phyloP scores from a whole-genome alignment of 2,888 invertebrate species.

The Phyllotreta cruciferae region DNA sequence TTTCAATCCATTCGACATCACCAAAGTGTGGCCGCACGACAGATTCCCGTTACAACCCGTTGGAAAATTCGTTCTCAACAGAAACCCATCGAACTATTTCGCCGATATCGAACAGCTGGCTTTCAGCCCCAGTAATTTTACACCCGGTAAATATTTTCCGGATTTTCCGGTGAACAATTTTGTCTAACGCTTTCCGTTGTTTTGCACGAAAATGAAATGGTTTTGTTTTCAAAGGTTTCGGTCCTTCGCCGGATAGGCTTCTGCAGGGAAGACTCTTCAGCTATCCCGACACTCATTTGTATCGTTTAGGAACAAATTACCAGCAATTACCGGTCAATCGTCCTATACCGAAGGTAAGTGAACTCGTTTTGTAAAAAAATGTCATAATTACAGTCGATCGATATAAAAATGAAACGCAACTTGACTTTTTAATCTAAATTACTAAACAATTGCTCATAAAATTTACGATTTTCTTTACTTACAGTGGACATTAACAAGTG shows the following conservation, averaged over 20 bases:
- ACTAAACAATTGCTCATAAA: too few relatives aligned
- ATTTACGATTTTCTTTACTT: too few relatives aligned
- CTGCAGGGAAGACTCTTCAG: slow-evolving; percentile 83
- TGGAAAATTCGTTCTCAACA: slow-evolving; percentile 81
- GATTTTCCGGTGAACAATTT: background rate
- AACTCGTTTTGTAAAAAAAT: background rate
- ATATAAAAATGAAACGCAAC: background rate
- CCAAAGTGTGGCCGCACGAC: slow-evolving; percentile 77
- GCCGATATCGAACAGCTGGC: slow-evolving; percentile 91
- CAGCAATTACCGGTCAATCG: slow-evolving; percentile 93
- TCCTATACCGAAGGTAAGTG: slow-evolving; percentile 65
- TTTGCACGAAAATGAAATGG: background rate
- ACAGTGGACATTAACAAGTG: background rate
- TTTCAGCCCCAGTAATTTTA: slow-evolving; percentile 84
- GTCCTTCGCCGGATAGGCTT: slow-evolving; percentile 91
- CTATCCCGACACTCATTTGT: slow-evolving; percentile 88
- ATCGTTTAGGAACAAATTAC: slow-evolving; percentile 88
- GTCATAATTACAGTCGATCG: background rate
- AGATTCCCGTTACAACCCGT: slow-evolving; percentile 86
- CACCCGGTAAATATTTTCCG: slow-evolving; percentile 71
- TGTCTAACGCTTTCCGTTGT: background rate
- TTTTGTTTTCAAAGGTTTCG: slow-evolving; percentile 59
- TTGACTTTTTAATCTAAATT: background rate
- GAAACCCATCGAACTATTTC: slow-evolving; percentile 89
- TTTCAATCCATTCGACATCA: slow-evolving; percentile 88